Evolutionary conservation across 37 sponge, comb jelly and placozoan genomes (phyloP).

Genomic region (Cladorhizidae sp.): DNA sequence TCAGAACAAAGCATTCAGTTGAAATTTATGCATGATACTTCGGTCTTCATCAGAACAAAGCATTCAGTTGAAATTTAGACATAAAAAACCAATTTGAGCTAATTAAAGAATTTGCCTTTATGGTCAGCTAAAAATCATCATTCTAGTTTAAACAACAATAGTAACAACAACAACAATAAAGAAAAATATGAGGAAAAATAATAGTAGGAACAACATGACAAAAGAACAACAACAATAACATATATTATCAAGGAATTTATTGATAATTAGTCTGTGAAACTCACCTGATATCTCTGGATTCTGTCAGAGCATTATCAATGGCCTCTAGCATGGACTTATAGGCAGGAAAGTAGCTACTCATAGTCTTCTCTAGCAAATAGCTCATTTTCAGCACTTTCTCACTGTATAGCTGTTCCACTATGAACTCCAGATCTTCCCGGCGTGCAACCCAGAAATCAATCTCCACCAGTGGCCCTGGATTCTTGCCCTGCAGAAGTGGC

Average conservation of each 20-base stretch:
- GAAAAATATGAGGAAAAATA: too few relatives aligned
- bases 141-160: too few relatives aligned
- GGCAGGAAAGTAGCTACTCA: conserved; percentile 93
- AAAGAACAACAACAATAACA: background rate
- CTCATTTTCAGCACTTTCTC: conserved; percentile 90
- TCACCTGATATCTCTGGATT: conserved; percentile 85
- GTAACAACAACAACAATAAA: too few relatives aligned
- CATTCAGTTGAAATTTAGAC: too few relatives aligned
- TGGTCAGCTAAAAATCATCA: too few relatives aligned
- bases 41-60: too few relatives aligned
- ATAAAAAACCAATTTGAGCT: too few relatives aligned
- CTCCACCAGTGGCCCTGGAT: conserved; percentile 92
- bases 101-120: too few relatives aligned
- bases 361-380: conserved; percentile 82
- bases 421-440: conserved; percentile 85
- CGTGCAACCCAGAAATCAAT: conserved; percentile 95
- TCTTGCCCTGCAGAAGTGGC: conserved; percentile 89
- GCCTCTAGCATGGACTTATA: conserved; percentile 76
- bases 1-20: too few relatives aligned
- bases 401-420: conserved; percentile 86
- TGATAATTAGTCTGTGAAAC: background rate
- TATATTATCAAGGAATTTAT: background rate
- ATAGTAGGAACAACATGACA: background rate
- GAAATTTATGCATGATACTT: too few relatives aligned
- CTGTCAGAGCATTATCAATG: conserved; percentile 81